Evolutionary conservation across 2,113 vertebrate species (phyloP).

Genomic region (Perognathus longimembris): DNA sequence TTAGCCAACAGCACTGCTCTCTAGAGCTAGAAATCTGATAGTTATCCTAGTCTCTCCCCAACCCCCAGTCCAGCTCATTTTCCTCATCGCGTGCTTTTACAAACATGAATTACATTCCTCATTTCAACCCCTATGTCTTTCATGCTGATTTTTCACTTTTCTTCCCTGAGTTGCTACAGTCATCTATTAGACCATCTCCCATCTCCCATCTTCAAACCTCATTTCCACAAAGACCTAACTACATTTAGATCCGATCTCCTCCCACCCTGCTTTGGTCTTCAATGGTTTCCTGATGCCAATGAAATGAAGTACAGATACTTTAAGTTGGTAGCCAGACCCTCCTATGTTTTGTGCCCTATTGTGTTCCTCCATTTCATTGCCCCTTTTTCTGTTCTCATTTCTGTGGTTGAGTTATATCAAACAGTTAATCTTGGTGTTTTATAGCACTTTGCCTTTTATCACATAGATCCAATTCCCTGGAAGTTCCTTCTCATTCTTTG

Average conservation of each 20-base stretch:
- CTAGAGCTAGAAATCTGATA: background rate
- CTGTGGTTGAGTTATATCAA: background rate
- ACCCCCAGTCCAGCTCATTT: background rate
- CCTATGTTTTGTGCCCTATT: fast-evolving
- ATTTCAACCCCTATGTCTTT: background rate
- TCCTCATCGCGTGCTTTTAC: background rate
- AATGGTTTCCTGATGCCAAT: background rate
- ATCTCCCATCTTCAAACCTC: background rate
- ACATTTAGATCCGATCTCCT: background rate
- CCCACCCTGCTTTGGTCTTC: background rate
- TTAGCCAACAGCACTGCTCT: background rate
- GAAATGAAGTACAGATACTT: background rate
- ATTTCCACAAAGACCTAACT: background rate
- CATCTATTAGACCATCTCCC: background rate
- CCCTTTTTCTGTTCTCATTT: background rate
- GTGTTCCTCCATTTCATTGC: background rate
- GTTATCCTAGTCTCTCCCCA: background rate
- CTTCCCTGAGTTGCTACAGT: background rate
- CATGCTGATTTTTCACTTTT: background rate
- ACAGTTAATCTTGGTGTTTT: background rate
- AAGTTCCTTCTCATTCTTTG: background rate
- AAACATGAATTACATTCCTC: background rate
- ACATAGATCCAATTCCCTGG: background rate
- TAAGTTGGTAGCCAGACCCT: background rate
- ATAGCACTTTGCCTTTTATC: background rate